Percentiles rank a stretch among this genome's conserved stretches.
Evolutionary conservation across 1,140 invertebrate species (phyloP).

Genomic region (Zophobas morio): DNA sequence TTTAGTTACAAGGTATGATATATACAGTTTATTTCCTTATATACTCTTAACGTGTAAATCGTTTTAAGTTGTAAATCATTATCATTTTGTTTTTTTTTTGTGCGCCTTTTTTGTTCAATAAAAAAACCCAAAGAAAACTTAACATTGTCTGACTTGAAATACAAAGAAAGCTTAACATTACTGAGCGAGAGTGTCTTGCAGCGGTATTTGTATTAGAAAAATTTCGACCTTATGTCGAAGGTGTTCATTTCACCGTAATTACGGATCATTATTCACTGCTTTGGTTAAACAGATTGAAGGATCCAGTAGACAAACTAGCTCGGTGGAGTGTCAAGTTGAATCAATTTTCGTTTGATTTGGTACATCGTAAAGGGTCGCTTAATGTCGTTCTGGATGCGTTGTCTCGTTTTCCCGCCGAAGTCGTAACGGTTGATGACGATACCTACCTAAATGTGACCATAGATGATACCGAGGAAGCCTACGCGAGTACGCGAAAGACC

Average conservation of each 20-base stretch:
- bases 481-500: conserved; percentile 1
- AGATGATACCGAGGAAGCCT: not conserved
- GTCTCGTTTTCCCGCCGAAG: conserved; percentile 48
- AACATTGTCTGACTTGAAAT: not conserved
- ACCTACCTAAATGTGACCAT: not conserved
- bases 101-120: too few relatives aligned
- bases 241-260: conserved; percentile 67
- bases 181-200: conserved; percentile 69
- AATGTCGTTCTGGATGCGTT: conserved; percentile 65
- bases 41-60: too few relatives aligned
- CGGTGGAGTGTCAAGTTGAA: conserved; percentile 67
- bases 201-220: conserved; percentile 67
- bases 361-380: conserved; percentile 64
- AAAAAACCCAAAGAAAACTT: too few relatives aligned
- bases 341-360: conserved; percentile 65
- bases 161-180: conserved; percentile 39
- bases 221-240: conserved; percentile 67
- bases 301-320: conserved; percentile 65
- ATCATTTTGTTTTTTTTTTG: too few relatives aligned
- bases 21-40: too few relatives aligned
- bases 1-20: too few relatives aligned
- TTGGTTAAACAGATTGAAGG: conserved; percentile 68
- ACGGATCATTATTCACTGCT: conserved; percentile 69
- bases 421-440: not conserved
- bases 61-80: too few relatives aligned